Evolutionary conservation across 2,113 vertebrate genomes (phyloP).

Genomic region (Okapia johnstoni): DNA sequence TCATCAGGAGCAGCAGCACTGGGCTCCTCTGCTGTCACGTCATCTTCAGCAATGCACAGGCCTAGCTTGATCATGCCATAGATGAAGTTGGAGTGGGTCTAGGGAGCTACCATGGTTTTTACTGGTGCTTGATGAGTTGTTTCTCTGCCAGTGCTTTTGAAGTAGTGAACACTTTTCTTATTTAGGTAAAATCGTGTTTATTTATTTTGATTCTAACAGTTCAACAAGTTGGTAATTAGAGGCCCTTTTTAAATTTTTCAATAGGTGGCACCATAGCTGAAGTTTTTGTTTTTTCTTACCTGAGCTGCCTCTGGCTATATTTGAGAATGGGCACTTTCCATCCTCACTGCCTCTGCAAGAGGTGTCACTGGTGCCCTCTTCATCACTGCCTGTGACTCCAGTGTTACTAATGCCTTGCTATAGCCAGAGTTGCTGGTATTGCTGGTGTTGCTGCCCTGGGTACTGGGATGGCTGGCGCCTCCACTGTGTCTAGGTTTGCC

Average conservation of each 20-base stretch:
- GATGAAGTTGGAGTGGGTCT: neutral
- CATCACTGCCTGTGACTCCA: neutral
- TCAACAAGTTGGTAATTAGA: neutral
- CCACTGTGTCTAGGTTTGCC: neutral
- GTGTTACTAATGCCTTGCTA: neutral
- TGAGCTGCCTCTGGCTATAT: neutral
- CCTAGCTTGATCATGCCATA: neutral
- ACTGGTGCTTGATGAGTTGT: neutral
- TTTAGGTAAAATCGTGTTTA: neutral
- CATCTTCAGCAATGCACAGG: neutral
- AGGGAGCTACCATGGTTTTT: neutral
- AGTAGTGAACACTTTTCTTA: neutral
- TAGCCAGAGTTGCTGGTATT: neutral
- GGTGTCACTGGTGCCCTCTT: neutral
- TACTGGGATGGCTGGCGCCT: neutral
- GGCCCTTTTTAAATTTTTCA: neutral
- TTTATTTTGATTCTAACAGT: neutral
- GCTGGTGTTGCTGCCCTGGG: neutral
- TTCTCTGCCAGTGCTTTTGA: neutral
- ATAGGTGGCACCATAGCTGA: neutral
- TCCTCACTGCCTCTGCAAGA: neutral
- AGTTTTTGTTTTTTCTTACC: neutral
- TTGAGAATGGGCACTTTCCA: neutral
- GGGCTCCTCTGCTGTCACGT: neutral
- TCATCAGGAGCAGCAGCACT: neutral